phyloP scores from a whole-genome alignment of 64 coral and sea anemone genomes.

The Catalaphyllia jardinei region DNA sequence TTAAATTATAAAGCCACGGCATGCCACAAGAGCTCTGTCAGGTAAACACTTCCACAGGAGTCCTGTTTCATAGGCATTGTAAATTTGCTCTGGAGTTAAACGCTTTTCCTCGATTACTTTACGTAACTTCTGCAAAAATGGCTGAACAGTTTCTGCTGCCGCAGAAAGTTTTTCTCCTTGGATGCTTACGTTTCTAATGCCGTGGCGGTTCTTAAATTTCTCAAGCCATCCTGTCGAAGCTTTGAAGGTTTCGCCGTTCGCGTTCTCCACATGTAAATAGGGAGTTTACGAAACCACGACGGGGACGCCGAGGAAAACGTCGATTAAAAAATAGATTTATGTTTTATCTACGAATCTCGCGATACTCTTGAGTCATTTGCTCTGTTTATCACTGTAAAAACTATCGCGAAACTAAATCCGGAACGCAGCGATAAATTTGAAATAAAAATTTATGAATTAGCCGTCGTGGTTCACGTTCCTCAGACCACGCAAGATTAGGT shows the following conservation, averaged over 20 bases:
- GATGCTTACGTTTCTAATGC: conserved; percentile 40
- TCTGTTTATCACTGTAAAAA: too few species aligned
- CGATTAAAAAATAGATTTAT: too few species aligned
- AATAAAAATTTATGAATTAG: too few species aligned
- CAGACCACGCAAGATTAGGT: too few species aligned
- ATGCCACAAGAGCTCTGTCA: conserved; percentile 25
- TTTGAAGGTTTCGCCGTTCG: conserved; percentile 11
- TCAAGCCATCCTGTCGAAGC: conserved; percentile 29
- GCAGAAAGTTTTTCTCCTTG: conserved; percentile 40
- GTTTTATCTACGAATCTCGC: too few species aligned
- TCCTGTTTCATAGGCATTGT: conserved; percentile 27
- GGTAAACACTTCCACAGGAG: conserved; percentile 38
- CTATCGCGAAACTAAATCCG: too few species aligned
- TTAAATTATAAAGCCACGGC: conserved; percentile 14
- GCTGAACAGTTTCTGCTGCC: conserved; percentile 33
- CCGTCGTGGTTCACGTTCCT: too few species aligned
- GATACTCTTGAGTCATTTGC: too few species aligned
- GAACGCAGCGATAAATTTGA: too few species aligned
- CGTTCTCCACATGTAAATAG: neutral
- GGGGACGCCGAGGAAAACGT: too few species aligned
- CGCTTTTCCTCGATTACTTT: conserved; percentile 47
- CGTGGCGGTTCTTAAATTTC: conserved; percentile 34
- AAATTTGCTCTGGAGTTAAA: conserved; percentile 21
- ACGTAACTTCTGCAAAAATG: conserved; percentile 42
- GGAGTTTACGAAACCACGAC: too few species aligned